Percentiles rank a stretch among this genome's conserved stretches.
Evolutionary conservation across 2,113 vertebrate species (phyloP).

Genomic region (Chascanopsetta lugubris): DNA sequence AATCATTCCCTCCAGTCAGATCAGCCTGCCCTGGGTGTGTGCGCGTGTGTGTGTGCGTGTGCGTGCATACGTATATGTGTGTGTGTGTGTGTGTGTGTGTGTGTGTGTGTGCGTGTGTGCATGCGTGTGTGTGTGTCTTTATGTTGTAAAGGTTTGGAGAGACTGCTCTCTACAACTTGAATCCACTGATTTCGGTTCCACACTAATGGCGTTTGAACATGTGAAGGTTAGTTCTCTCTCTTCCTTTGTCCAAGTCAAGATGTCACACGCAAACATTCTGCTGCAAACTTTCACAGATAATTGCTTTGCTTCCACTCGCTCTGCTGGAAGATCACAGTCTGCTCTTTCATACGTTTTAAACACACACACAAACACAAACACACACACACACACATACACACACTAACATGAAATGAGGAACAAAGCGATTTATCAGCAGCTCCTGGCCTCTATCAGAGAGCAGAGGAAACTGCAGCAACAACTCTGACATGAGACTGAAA

Average conservation of each 20-base stretch:
- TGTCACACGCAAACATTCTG: neutral
- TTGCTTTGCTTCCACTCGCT: neutral
- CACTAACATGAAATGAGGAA: neutral
- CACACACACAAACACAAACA: neutral
- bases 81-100: neutral
- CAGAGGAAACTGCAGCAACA: neutral
- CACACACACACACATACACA: neutral
- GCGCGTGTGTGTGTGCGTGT: constrained; percentile 7
- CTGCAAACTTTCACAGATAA: constrained; percentile 11
- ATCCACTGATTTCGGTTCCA: neutral
- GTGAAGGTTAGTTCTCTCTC: neutral
- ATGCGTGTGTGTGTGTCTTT: neutral
- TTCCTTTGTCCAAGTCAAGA: neutral
- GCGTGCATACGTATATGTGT: neutral
- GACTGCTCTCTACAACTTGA: neutral
- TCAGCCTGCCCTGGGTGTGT: constrained; percentile 42
- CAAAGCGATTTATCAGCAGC: neutral
- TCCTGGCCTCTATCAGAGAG: neutral
- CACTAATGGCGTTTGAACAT: neutral
- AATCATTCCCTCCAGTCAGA: constrained; percentile 63
- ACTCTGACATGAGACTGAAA: neutral
- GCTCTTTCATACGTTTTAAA: neutral
- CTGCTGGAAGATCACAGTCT: neutral
- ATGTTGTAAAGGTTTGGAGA: neutral
- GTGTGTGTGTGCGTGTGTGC: neutral